Base-by-base conservation (phyloP, 2,888 invertebrate species). In the Amphimallon solstitiale region DNA sequence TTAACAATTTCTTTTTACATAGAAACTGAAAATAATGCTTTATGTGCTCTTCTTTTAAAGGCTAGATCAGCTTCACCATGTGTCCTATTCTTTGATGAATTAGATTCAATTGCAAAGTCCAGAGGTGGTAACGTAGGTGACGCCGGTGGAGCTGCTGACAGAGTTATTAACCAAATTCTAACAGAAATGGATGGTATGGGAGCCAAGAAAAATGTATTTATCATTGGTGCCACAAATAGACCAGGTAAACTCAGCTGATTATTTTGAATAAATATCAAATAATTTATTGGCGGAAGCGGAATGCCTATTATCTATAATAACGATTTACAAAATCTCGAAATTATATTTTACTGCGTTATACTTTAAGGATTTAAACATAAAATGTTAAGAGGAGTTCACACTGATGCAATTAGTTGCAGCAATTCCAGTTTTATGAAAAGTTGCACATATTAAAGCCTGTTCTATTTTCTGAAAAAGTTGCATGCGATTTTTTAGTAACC, bases 131-230 rank as follows among this genome's bases (percentile, higher is more conserved):
- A 92, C 77, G 92, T 94, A 66, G 98, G 98, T 19, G 98, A 99
- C 85, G 98, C 97, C 45, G 98, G 98, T 73, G 97, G 97, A 67
- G 98, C 99, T 40, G 98, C 98, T 1, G 99, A 99, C 85, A 89
- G 99, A 72, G 99, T 99, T 68, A 99, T 99, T 83, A 99, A 99
- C 86, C 99, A 99, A 87, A 96, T 99, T 78, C 88, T 99, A 65
- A 99, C 99, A 0, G 99, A 99, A 87, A 99, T 99, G 99, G 99
- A 99, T 83, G 99, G 99, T 77, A 99, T 99, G 98, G 97, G 97
- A 37, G 94, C 97, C 29, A 99, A 99, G 87, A 99, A 99, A 85
- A 99, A 99, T 82, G 99, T 99, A 17, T 99, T 99, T 83, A 99
- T 99, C 75, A 99, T 99, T 81, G 99, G 99, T 81, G 92, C 94